These are phyloP conservation scores for Bovichtus diacanthus DNA, from an alignment of 2,797 vertebrate genomes.

Conservation along the genomic window DNA sequence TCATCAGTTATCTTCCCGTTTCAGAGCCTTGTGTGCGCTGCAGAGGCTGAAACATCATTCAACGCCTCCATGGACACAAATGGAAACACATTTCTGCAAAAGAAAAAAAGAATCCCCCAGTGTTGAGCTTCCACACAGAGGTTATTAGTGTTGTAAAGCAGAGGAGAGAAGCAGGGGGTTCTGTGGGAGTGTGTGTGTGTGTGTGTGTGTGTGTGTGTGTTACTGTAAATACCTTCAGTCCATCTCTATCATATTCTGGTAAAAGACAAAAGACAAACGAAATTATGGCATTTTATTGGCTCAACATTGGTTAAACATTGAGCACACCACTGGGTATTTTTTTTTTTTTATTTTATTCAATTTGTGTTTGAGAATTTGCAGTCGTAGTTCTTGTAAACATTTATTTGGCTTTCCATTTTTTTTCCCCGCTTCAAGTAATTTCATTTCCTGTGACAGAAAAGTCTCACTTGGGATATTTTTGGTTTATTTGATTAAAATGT, in stretches of 20 bases:
- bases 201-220: not conserved
- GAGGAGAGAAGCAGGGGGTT: not conserved
- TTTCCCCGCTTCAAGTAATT: not conserved
- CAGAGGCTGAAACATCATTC: constrained; percentile 33
- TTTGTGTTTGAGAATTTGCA: not conserved
- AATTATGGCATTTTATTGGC: too few relatives aligned
- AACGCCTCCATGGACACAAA: constrained; percentile 58
- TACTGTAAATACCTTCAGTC: not conserved
- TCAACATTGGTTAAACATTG: too few relatives aligned
- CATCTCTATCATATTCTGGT: not conserved
- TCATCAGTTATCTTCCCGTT: constrained; percentile 29
- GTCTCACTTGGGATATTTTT: too few relatives aligned
- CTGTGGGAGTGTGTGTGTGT: not conserved
- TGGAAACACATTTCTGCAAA: constrained; percentile 47
- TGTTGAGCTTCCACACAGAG: constrained; percentile 24
- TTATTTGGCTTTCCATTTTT: not conserved
- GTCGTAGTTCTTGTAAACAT: not conserved
- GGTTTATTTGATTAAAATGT: too few relatives aligned
- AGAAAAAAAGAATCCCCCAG: constrained; percentile 23
- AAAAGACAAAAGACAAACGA: not conserved
- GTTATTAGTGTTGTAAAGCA: not conserved
- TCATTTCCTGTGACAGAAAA: not conserved
- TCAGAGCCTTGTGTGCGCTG: constrained; percentile 2
- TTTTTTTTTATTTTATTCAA: not conserved
- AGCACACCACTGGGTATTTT: too few relatives aligned